phyloP scores from a whole-genome alignment of 2,113 vertebrate genomes.

The Ameiurus melas region DNA sequence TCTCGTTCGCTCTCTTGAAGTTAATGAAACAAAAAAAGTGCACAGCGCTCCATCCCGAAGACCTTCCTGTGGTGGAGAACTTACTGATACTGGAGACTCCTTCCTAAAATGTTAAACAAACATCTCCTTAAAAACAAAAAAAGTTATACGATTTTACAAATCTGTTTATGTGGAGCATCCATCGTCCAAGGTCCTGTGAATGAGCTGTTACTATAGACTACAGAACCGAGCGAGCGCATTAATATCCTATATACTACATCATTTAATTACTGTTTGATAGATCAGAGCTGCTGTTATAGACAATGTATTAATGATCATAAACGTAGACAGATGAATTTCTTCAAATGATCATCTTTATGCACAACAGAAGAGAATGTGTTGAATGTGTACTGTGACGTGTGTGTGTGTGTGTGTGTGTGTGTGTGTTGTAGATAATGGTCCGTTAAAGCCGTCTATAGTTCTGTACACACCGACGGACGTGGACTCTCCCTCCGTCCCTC shows the following conservation, averaged over 20 bases:
- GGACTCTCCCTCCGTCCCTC: neutral
- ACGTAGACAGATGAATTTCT: neutral
- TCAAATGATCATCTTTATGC: neutral
- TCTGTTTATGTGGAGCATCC: neutral
- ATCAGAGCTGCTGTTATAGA: neutral
- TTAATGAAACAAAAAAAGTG: neutral
- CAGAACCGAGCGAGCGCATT: neutral
- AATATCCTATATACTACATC: neutral
- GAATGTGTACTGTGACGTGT: too few relatives aligned
- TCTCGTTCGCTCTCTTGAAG: neutral
- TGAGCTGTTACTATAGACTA: neutral
- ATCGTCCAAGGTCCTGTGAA: neutral
- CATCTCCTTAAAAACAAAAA: neutral
- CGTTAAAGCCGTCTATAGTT: conserved; percentile 13
- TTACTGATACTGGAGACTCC: neutral
- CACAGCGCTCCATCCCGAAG: neutral
- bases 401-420: neutral
- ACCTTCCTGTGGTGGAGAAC: neutral
- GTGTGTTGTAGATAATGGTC: conserved; percentile 14
- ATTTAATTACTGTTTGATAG: neutral
- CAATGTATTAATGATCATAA: neutral
- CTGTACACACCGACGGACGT: neutral
- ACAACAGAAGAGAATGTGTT: too few relatives aligned
- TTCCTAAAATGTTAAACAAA: neutral
- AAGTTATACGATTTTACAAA: neutral